These are phyloP conservation scores for Rhopalosiphum padi DNA, from an alignment of 1,140 invertebrate genomes.

Conservation along the genomic window DNA sequence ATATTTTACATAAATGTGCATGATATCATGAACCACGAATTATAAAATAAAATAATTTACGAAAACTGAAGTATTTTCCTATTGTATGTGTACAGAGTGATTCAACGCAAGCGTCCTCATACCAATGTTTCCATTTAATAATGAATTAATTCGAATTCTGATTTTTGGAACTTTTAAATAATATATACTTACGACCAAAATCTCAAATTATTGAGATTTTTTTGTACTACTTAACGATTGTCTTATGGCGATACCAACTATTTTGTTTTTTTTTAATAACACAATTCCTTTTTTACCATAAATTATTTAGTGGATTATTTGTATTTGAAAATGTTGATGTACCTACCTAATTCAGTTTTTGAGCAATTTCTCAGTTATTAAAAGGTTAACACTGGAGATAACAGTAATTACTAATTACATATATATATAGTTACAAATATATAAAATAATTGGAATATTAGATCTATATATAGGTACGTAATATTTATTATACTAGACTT, in stretches of 20 bases:
- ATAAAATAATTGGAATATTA: too few species aligned
- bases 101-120: not conserved
- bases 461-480: too few species aligned
- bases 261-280: fast-evolving
- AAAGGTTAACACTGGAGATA: not conserved
- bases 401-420: too few species aligned
- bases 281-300: not conserved
- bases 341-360: not conserved
- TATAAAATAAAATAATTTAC: not conserved
- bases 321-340: not conserved
- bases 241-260: not conserved
- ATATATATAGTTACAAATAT: too few species aligned
- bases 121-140: not conserved
- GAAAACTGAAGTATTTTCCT: not conserved
- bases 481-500: too few species aligned
- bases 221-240: not conserved
- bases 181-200: too few species aligned
- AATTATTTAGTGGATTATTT: not conserved
- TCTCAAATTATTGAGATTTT: too few species aligned
- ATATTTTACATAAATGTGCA: not conserved
- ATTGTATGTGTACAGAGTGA: not conserved
- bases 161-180: too few species aligned
- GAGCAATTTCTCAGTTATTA: not conserved
- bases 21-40: not conserved
- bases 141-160: not conserved